Base-by-base conservation (phyloP, 2,888 invertebrate species). In the Rosalia funebris region DNA sequence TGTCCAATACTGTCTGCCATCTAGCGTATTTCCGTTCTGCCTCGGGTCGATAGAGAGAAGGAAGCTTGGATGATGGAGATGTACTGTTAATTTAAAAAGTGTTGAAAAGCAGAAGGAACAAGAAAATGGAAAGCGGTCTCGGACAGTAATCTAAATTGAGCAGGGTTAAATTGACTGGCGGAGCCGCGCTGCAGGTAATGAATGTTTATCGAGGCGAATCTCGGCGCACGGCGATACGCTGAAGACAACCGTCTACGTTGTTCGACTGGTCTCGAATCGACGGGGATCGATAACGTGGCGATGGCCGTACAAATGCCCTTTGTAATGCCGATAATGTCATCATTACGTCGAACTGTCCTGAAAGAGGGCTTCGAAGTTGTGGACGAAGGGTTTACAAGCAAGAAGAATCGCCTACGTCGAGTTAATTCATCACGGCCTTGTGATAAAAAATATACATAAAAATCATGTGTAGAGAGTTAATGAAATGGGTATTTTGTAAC, bases 61-160 rank as follows among this genome's bases (percentile, higher is more conserved):
- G 7, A 25, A 25, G 25, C 4, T 3, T 9, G 25, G 54, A 17
- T 71, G 72, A 74, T 73, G 71, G 70, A 67, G 70, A 63, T 67
- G 62, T 66, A 62, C 73, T 69, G 73, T 77, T 78, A 76, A 78
- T 77, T 78, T 76, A 74, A 77, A 77, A 74, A 74, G 78, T 75
- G 79, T 78, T 74, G 77, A 77, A 69, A 69, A 68, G 69, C 63
- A 68, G 71, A 68, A 70, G 66, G 71, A 73, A 75, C 75, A 75
- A 73, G 73, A 71, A 72, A 74, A 70, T 62, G 69, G 37, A 71
- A 73, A 74, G 71, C 72, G 76, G 73, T 74, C 73, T 78, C 75
- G 77, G 78, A 76, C 78, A 74, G 77, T 79, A 80, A 80, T 80
- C 79, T 77, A 78, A 79, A 80, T 79, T 79, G 79, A 79, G 76